phyloP scores from a whole-genome alignment of 2,113 vertebrate genomes.

The Rhinichthys klamathensis region DNA sequence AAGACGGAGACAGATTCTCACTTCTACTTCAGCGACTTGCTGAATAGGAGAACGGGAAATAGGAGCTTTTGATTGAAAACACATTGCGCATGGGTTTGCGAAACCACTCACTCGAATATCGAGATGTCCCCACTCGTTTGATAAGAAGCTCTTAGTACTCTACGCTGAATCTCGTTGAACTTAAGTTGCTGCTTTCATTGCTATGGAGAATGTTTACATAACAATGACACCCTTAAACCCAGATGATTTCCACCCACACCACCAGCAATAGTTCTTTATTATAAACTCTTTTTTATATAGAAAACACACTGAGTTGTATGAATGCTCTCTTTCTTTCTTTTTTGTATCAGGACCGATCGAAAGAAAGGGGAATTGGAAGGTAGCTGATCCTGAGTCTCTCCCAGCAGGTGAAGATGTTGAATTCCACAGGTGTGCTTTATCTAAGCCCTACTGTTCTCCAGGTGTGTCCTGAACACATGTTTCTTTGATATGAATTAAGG shows the following conservation, averaged over 20 bases:
- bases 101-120: conserved; percentile 40
- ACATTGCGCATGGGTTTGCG: conserved; percentile 45
- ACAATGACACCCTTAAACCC: neutral
- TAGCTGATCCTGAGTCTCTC: neutral
- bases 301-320: neutral
- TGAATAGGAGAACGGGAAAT: conserved; percentile 37
- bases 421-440: conserved; percentile 59
- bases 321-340: neutral
- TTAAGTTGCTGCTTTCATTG: neutral
- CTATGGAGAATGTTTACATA: neutral
- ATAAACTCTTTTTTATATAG: neutral
- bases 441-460: conserved; percentile 51
- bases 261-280: neutral
- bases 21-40: conserved; percentile 43
- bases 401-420: conserved; percentile 41
- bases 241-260: conserved; percentile 13
- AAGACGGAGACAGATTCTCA: neutral
- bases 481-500: conserved; percentile 40
- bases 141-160: conserved; percentile 36
- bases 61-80: conserved; percentile 57
- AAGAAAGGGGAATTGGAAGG: neutral
- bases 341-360: neutral
- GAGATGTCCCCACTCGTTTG: conserved; percentile 46
- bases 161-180: neutral
- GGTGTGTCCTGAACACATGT: conserved; percentile 53